Conservation (phyloP, 2,113 vertebrate genomes). For the Maccullochella peelii region DNA sequence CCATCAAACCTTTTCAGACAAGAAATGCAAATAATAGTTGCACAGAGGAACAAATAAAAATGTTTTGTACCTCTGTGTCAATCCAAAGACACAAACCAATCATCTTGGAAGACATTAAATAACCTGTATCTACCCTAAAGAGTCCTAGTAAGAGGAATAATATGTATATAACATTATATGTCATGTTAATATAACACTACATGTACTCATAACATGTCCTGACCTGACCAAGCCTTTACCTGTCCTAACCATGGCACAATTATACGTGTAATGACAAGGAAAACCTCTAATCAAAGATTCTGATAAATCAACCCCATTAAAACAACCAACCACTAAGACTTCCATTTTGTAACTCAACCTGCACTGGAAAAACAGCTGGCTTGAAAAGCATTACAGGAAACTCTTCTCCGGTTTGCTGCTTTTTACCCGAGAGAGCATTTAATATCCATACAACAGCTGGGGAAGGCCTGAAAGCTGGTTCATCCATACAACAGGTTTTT, state of each 20-base stretch:
- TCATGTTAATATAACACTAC: too few relatives aligned
- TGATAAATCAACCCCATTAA: background rate
- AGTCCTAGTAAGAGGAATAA: background rate
- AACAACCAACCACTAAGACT: background rate
- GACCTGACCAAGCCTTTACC: background rate
- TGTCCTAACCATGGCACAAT: background rate
- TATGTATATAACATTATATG: background rate
- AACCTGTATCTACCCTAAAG: background rate
- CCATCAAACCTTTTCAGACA: background rate
- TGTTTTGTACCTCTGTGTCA: too few relatives aligned
- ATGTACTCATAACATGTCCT: background rate
- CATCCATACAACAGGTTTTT: conserved; percentile 42
- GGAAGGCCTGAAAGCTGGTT: conserved; percentile 26
- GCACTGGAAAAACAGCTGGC: conserved; percentile 59
- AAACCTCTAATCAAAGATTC: background rate
- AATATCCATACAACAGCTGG: conserved; percentile 63
- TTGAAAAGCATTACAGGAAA: conserved; percentile 58
- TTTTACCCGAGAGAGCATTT: conserved; percentile 56
- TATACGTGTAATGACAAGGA: background rate
- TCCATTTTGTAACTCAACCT: background rate
- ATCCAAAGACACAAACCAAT: background rate
- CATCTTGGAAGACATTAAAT: background rate
- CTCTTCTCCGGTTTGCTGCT: conserved; percentile 23
- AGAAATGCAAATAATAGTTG: background rate
- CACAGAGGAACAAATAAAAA: background rate